Percentiles rank a stretch among this genome's conserved stretches.
Evolutionary conservation across 2,113 vertebrate species (phyloP).

Genomic region (Chiloscyllium plagiosum): DNA sequence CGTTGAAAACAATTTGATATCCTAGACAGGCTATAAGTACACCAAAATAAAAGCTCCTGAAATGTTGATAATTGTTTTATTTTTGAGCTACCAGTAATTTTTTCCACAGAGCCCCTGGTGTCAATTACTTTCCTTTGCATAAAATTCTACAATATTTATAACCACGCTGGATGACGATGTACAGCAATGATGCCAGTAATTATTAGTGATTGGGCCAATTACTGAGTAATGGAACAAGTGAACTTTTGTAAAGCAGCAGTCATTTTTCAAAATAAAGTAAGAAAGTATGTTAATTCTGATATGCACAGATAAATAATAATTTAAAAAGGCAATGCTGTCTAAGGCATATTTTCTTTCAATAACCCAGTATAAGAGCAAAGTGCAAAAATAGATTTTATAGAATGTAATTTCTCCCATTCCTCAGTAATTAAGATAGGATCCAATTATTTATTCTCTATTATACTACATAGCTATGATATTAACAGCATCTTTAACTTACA

Average conservation of each 20-base stretch:
- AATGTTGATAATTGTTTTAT: not conserved
- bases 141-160: not conserved
- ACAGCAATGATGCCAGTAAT: not conserved
- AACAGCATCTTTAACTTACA: not conserved
- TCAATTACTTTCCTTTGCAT: not conserved
- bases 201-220: not conserved
- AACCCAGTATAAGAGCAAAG: not conserved
- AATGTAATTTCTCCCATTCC: not conserved
- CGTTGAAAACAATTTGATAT: constrained; percentile 11
- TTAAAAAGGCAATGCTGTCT: not conserved
- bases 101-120: not conserved
- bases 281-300: not conserved
- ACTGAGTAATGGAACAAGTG: not conserved
- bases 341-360: not conserved
- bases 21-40: not conserved
- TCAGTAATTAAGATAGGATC: not conserved
- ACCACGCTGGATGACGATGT: not conserved
- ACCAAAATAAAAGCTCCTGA: constrained; percentile 3
- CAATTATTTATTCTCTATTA: not conserved
- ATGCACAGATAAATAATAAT: not conserved
- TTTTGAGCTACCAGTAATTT: not conserved
- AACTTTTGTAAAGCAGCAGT: not conserved
- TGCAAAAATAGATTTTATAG: not conserved
- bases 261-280: not conserved
- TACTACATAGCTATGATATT: not conserved